These are phyloP conservation scores for Nicator chloris DNA, from an alignment of 2,113 vertebrate species.

Conservation along the genomic window DNA sequence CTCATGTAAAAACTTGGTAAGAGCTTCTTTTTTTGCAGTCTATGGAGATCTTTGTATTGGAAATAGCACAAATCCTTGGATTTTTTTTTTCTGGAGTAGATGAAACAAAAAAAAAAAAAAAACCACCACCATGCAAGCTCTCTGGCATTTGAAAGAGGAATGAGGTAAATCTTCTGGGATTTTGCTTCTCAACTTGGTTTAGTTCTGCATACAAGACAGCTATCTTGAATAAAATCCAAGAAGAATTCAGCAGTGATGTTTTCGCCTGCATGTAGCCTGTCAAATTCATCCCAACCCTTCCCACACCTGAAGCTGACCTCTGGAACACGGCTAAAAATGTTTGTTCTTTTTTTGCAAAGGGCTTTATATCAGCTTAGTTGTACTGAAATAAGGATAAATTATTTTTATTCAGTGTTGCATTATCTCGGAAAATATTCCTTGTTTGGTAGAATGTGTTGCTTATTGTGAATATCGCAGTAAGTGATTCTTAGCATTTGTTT, in stretches of 20 bases:
- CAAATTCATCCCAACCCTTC: background rate
- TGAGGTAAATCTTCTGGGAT: background rate
- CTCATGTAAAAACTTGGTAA: background rate
- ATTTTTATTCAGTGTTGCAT: background rate
- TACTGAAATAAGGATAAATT: background rate
- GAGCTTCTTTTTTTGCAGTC: background rate
- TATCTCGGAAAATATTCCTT: background rate
- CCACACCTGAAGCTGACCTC: background rate
- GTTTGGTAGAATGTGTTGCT: background rate
- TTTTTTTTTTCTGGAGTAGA: background rate
- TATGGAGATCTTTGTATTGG: background rate
- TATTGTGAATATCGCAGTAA: background rate
- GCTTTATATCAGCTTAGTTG: background rate
- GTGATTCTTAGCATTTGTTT: background rate
- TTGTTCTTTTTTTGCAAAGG: background rate
- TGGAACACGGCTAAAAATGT: background rate
- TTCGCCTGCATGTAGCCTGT: background rate
- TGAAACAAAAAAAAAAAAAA: background rate
- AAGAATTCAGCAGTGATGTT: background rate
- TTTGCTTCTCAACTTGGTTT: background rate
- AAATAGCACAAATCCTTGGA: background rate
- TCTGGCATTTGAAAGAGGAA: conserved; percentile 5
- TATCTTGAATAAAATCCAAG: background rate
- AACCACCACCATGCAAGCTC: background rate
- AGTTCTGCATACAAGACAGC: background rate